A percentile compares a stretch with the other conserved stretches of the same genome.
phyloP scores from a whole-genome alignment of 1,140 invertebrate species.

The Aphidius ervi region DNA sequence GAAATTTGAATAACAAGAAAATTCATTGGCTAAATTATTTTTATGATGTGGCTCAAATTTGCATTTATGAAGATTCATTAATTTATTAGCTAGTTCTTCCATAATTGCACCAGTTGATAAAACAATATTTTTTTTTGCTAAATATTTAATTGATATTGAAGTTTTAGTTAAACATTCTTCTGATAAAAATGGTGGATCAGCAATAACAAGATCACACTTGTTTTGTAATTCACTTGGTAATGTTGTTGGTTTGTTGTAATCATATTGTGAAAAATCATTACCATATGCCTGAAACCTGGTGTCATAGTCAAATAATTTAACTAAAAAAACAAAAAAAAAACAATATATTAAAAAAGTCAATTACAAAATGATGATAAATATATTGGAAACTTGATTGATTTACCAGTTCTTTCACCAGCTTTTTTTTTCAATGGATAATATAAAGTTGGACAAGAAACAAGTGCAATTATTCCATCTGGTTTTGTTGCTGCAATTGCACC shows the following conservation, averaged over 20 bases:
- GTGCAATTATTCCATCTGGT: slow-evolving; percentile 65
- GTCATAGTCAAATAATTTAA: slow-evolving; percentile 79
- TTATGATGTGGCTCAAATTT: slow-evolving; percentile 76
- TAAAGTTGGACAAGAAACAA: slow-evolving; percentile 86
- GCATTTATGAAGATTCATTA: slow-evolving; percentile 66
- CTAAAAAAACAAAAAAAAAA: slow-evolving; percentile 52
- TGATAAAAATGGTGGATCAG: slow-evolving; percentile 91
- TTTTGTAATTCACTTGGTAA: slow-evolving; percentile 60
- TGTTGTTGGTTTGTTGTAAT: slow-evolving; percentile 78
- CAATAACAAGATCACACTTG: slow-evolving; percentile 80
- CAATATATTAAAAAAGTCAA: too few relatives aligned
- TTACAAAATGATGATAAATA: too few relatives aligned
- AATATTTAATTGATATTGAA: slow-evolving; percentile 70
- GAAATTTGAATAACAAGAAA: slow-evolving; percentile 87
- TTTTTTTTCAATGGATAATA: slow-evolving; percentile 65
- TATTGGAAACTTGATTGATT: slow-evolving; percentile 18
- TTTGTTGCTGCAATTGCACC: slow-evolving; percentile 58
- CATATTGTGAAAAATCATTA: slow-evolving; percentile 81
- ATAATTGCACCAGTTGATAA: slow-evolving; percentile 89
- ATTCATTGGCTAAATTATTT: slow-evolving; percentile 90
- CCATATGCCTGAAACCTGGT: slow-evolving; percentile 74
- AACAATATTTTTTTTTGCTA: slow-evolving; percentile 78
- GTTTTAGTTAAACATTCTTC: slow-evolving; percentile 89
- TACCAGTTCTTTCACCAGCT: slow-evolving; percentile 47
- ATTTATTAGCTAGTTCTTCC: slow-evolving; percentile 61